Base-by-base conservation (phyloP, 2,888 invertebrate genomes). In the Apodemia mormo region DNA sequence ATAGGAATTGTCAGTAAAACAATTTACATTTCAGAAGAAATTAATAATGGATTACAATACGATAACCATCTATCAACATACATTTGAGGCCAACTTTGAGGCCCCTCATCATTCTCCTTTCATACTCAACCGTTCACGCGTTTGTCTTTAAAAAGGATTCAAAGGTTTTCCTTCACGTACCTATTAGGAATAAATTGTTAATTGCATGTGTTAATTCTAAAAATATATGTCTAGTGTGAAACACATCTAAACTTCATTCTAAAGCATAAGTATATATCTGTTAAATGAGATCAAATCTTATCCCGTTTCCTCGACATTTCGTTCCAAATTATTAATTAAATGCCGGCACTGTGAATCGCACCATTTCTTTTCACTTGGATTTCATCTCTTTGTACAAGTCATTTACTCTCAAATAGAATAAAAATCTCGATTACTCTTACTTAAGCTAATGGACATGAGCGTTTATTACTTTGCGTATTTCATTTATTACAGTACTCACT, bases 301-400 rank as follows among this genome's bases (percentile, higher is more conserved):
- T 37, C 33, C 61, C 37, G 33, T 61, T 37, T 61, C 61, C 61
- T 58, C 33, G 33, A 49, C 67, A 67, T 70, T 70, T 66, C 40
- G 58, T 45, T 54, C 67, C 61, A 33, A 68, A 68, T 67, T 70
- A 70, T 70, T 70, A 70, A 70, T 70, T 67, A 70, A 70, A 70
- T 49, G 45, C 29, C 65, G 37, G 49, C 8, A 37, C 45, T 67
- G 43, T 61, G 61, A 66, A 22, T 70, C 67, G 49, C 61, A 29
- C 61, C 61, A 61, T 61, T 33, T 61, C 61, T 61, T 61, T 61
- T 61, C 61, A 61, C 33, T 61, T 61, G 29, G 61, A 61, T 61
- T 61, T 58, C 58, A 58, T 58, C 33, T 58, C 58, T 61, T 61
- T 61, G 61, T 61, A 61, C 30, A 14, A 52, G 33, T 61, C 61